Evolutionary conservation across 2,797 vertebrate species (phyloP).

Genomic region (Ambastaia sidthimunki): DNA sequence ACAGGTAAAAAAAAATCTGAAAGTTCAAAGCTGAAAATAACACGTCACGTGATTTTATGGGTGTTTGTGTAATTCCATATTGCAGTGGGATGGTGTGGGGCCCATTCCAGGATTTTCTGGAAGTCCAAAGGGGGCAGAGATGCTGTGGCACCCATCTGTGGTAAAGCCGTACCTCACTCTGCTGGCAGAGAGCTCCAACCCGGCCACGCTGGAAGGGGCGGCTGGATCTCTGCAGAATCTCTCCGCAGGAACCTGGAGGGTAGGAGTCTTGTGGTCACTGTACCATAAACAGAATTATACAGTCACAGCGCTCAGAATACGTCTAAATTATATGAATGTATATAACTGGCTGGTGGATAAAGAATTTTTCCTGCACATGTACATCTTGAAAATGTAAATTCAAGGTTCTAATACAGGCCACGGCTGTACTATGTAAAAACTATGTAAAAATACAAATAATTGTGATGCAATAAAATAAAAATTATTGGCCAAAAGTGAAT

Average conservation of each 20-base stretch:
- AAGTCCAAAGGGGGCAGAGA: conserved; percentile 91
- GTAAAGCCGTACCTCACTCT: conserved; percentile 97
- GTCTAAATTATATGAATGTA: conserved; percentile 23
- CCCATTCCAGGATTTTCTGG: conserved; percentile 92
- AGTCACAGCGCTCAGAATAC: conserved; percentile 27
- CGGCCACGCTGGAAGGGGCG: conserved; percentile 94
- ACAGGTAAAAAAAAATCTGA: neutral
- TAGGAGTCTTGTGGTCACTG: conserved; percentile 59
- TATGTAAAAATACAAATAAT: neutral
- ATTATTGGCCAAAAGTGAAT: neutral
- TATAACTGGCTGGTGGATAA: neutral
- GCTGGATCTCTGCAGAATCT: conserved; percentile 97
- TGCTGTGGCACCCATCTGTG: conserved; percentile 96
- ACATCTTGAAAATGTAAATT: neutral
- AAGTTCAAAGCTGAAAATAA: neutral
- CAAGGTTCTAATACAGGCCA: neutral
- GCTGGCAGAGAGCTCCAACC: conserved; percentile 96
- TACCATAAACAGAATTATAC: conserved; percentile 25
- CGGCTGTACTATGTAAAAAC: neutral
- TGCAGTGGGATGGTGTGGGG: conserved; percentile 92
- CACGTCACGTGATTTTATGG: neutral
- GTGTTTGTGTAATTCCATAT: conserved; percentile 4
- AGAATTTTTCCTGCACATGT: neutral
- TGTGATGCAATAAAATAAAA: neutral
- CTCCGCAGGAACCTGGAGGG: conserved; percentile 98